A percentile compares a stretch with the other conserved stretches of the same genome.
Evolutionary conservation across 2,113 vertebrate species (phyloP).

Genomic region (Athene noctua): DNA sequence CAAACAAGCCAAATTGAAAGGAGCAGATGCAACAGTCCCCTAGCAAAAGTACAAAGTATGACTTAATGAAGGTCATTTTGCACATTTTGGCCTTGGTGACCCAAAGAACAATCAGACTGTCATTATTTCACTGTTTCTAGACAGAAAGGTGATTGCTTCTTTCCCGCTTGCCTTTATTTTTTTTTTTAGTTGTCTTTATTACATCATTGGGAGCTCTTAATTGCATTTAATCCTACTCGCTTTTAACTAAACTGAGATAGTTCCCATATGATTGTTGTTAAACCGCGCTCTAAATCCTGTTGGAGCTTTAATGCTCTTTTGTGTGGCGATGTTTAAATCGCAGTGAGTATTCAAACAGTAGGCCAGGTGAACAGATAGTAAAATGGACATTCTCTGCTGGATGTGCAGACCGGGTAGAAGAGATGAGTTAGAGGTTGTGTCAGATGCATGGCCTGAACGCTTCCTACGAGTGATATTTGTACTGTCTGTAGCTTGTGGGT

Average conservation of each 20-base stretch:
- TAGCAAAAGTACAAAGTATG: constrained; percentile 69
- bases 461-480: not conserved
- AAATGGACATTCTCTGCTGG: not conserved
- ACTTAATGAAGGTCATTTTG: constrained; percentile 76
- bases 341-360: not conserved
- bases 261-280: constrained; percentile 8
- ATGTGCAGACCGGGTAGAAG: not conserved
- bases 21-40: constrained; percentile 76
- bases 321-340: not conserved
- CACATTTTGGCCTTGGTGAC: constrained; percentile 72
- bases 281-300: not conserved
- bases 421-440: not conserved
- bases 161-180: not conserved
- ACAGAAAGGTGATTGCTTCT: constrained; percentile 42
- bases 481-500: not conserved
- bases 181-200: constrained; percentile 9
- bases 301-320: not conserved
- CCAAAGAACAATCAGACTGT: constrained; percentile 39
- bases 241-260: constrained; percentile 12
- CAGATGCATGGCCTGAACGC: not conserved
- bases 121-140: constrained; percentile 46
- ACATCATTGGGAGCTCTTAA: constrained; percentile 45
- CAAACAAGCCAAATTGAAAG: constrained; percentile 79
- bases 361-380: not conserved
- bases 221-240: constrained; percentile 11